Evolutionary conservation across 2,888 invertebrate species (phyloP).

Genomic region (Malacosoma neustria): DNA sequence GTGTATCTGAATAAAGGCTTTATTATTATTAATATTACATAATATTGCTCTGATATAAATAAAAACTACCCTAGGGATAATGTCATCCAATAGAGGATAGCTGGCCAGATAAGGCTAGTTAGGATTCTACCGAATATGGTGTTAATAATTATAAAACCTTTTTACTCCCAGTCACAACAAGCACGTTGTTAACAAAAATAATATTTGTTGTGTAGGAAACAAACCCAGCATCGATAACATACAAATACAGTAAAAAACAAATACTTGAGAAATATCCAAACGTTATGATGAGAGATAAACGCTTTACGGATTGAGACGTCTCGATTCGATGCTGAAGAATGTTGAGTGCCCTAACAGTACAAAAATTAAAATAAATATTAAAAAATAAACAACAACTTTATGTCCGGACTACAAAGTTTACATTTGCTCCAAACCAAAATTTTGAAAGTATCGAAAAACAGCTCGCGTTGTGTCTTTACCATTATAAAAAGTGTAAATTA

Average conservation of each 20-base stretch:
- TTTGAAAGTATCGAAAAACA: not conserved
- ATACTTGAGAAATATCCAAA: conserved; percentile 1
- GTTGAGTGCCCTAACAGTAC: conserved; percentile 22
- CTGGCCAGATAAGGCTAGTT: too few relatives aligned
- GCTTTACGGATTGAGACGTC: conserved; percentile 58
- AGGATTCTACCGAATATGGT: too few relatives aligned
- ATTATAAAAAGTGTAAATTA: not conserved
- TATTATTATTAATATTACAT: too few relatives aligned
- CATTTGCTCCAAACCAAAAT: not conserved
- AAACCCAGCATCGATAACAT: not conserved
- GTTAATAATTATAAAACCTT: too few relatives aligned
- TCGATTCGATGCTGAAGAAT: conserved; percentile 45
- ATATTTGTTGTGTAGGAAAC: not conserved
- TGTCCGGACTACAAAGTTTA: not conserved
- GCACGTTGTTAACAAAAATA: not conserved
- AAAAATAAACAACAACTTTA: not conserved
- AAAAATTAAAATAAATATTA: not conserved
- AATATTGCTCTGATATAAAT: too few relatives aligned
- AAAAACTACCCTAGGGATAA: too few relatives aligned
- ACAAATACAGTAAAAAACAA: not conserved
- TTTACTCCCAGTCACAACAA: too few relatives aligned
- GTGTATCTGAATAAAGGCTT: too few relatives aligned
- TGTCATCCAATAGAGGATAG: too few relatives aligned
- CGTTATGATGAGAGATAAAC: conserved; percentile 44
- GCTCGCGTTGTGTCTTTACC: not conserved